phyloP scores from a whole-genome alignment of 2,797 vertebrate genomes.

The Danio jaintianensis region DNA sequence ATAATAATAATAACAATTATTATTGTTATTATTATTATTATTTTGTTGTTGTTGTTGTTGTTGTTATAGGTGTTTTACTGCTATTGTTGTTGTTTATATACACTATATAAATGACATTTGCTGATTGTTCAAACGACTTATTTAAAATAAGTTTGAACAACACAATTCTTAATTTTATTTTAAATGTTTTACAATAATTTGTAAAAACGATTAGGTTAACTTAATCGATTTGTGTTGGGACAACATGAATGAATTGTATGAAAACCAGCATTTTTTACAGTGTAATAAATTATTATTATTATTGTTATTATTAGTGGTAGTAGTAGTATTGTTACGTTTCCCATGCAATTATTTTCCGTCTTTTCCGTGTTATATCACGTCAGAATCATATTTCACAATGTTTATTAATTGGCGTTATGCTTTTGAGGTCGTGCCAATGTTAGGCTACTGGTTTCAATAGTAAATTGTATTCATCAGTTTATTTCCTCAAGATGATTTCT shows the following conservation, averaged over 20 bases:
- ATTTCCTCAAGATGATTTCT: background rate
- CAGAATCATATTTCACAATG: background rate
- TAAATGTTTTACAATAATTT: too few species aligned
- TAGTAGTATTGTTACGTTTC: too few species aligned
- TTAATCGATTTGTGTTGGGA: too few species aligned
- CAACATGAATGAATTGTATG: too few species aligned
- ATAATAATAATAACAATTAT: background rate
- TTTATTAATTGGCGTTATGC: background rate
- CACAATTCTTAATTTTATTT: too few species aligned
- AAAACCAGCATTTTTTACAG: too few species aligned
- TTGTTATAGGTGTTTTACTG: background rate
- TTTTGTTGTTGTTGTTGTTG: conserved; percentile 7
- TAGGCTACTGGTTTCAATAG: background rate
- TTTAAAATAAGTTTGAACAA: too few species aligned
- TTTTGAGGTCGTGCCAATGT: background rate
- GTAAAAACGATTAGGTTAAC: too few species aligned
- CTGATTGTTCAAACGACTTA: too few species aligned
- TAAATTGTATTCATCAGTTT: background rate
- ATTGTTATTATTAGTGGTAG: too few species aligned
- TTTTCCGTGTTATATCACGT: background rate
- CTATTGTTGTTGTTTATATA: conserved; percentile 8
- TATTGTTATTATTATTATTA: conserved; percentile 10
- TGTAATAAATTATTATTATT: too few species aligned
- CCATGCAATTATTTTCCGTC: background rate
- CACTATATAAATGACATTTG: too few species aligned